phyloP scores from a whole-genome alignment of 2,797 vertebrate species.

The Sebastes matsubarae region DNA sequence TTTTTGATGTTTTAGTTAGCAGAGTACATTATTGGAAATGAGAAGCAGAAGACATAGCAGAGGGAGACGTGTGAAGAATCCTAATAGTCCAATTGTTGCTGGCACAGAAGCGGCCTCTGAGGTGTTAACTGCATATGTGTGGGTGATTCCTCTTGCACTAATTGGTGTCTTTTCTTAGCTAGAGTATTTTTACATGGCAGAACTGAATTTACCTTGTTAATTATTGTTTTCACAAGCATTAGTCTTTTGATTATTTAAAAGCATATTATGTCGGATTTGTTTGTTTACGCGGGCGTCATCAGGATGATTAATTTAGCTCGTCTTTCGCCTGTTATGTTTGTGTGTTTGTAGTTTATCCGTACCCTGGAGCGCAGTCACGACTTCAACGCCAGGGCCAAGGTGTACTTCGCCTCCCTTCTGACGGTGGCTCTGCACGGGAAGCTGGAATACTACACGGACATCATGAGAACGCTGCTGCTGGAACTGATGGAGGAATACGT shows the following conservation, averaged over 20 bases:
- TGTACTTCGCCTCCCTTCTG: constrained; percentile 95
- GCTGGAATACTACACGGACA: constrained; percentile 97
- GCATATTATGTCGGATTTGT: constrained; percentile 32
- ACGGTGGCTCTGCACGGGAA: constrained; percentile 97
- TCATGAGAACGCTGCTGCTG: constrained; percentile 95
- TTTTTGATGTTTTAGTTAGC: constrained; percentile 13
- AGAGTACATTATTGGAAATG: constrained; percentile 26
- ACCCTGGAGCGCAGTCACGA: constrained; percentile 93
- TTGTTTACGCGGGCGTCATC: background rate
- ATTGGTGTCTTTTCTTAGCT: constrained; percentile 55
- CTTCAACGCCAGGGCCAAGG: constrained; percentile 95
- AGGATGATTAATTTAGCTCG: constrained; percentile 31
- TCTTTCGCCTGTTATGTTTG: constrained; percentile 7
- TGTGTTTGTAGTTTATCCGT: constrained; percentile 89
- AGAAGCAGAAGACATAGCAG: constrained; percentile 26
- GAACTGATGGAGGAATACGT: constrained; percentile 97
- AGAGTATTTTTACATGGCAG: constrained; percentile 41
- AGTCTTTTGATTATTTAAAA: constrained; percentile 51
- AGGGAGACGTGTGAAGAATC: constrained; percentile 60
- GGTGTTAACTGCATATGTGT: constrained; percentile 61
- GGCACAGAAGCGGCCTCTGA: constrained; percentile 54
- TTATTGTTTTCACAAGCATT: constrained; percentile 43
- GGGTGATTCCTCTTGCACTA: constrained; percentile 54
- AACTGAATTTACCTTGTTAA: constrained; percentile 63
- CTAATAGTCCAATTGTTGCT: constrained; percentile 52